Evolutionary conservation across 2,888 invertebrate species (phyloP), one percentile per base, ranked within the genome.

Genomic region (Phorcus lineatus): DNA sequence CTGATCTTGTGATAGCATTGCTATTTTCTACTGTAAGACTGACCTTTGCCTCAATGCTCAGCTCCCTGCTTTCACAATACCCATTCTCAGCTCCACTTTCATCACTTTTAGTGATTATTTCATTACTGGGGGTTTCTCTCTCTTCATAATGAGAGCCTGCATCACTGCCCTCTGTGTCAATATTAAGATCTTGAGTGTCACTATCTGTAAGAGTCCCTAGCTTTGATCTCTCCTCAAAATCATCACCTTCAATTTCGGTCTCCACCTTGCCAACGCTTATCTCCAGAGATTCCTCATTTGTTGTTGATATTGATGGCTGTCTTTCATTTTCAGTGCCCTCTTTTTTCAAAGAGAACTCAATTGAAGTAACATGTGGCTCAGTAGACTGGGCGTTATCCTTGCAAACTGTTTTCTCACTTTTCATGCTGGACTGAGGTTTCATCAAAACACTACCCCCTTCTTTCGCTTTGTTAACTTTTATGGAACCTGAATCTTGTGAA

Each of bases 311-410:
- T 31, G 28, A n/a, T 67, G 24, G 6, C 24, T 24, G 17, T 24
- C 67, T 67, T 67, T 67, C 24, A 3, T 24, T 17, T 4, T 36
- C 31, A 57, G 1, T 57, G 57, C 24, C 24, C 7, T 70, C 70
- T 17, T 70, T 70, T 70, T 70, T 70, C 40, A 70, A 28, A 19
- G 36, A 16, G 40, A 70, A 70, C 36, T 70, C 70, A 40, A 70
- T 70, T 19, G 70, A 70, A 36, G 36, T 70, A 40, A 70, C 70
- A 70, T 70, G 70, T 70, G 70, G 70, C 40, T 31, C 70, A 17
- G 70, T 31, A 70, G 67, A 22, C 24, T 28, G 36, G 70, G 40
- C 36, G 70, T 70, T 31, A 36, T 9, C 31, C 19, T 40, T 36
- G 36, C 9, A 0, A 19, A 19, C n/a, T 36, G n/a, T 19, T 36